Evolutionary conservation across 2,797 vertebrate species (phyloP).

Genomic region (Sebastes iracundus): DNA sequence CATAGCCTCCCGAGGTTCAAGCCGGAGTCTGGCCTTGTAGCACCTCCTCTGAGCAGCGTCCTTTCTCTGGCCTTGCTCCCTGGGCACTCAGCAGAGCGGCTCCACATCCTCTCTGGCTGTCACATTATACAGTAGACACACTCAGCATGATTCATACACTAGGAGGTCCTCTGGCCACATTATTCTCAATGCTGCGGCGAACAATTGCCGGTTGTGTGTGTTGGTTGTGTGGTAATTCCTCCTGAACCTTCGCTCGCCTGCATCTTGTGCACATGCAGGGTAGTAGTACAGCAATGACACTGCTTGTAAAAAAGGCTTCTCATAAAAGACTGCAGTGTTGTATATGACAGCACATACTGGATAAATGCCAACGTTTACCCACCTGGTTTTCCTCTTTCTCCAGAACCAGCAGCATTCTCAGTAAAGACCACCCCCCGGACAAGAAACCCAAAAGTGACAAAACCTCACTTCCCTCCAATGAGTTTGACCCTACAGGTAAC

Average conservation of each 20-base stretch:
- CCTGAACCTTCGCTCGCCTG: not conserved
- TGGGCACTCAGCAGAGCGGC: slow-evolving; percentile 53
- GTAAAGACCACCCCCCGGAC: slow-evolving; percentile 95
- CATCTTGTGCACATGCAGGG: not conserved
- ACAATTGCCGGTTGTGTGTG: slow-evolving; percentile 51
- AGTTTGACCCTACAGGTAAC: slow-evolving; percentile 98
- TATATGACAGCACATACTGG: not conserved
- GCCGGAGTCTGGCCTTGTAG: slow-evolving; percentile 66
- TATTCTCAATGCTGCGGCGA: slow-evolving; percentile 47
- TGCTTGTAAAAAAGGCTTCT: not conserved
- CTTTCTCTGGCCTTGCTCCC: slow-evolving; percentile 68
- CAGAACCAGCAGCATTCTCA: slow-evolving; percentile 96
- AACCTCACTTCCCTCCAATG: slow-evolving; percentile 87
- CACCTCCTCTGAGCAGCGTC: slow-evolving; percentile 66
- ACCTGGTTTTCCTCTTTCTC: slow-evolving; percentile 37
- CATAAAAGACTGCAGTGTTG: not conserved
- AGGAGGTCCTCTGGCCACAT: slow-evolving; percentile 44
- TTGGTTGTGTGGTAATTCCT: slow-evolving; percentile 10
- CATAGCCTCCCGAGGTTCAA: slow-evolving; percentile 69
- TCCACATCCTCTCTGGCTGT: slow-evolving; percentile 66
- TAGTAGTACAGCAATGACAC: not conserved
- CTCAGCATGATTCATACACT: slow-evolving; percentile 66
- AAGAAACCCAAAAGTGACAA: slow-evolving; percentile 97
- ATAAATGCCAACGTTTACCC: not conserved
- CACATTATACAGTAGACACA: slow-evolving; percentile 72